phyloP scores from a whole-genome alignment of 2,797 vertebrate genomes.

The Phaenicophaeus curvirostris region DNA sequence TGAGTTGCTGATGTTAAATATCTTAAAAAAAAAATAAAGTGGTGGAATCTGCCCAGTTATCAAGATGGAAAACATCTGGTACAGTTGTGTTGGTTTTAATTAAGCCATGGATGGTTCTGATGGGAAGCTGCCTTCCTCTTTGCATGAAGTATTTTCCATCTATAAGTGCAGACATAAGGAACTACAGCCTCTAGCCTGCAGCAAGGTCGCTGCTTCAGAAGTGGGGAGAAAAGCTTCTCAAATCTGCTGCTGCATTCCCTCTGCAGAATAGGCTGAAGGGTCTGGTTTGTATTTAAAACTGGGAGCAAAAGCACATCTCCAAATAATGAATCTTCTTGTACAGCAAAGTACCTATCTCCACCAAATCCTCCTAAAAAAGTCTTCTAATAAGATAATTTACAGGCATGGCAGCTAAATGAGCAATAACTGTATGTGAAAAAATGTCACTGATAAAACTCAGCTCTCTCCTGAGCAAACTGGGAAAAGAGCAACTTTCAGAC shows the following conservation, averaged over 20 bases:
- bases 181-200: not conserved
- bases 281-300: not conserved
- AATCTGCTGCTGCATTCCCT: not conserved
- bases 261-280: not conserved
- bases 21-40: not conserved
- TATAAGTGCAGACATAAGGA: not conserved
- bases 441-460: not conserved
- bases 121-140: not conserved
- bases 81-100: not conserved
- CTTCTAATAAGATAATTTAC: not conserved
- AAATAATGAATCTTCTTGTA: not conserved
- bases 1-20: not conserved
- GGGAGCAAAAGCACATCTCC: not conserved
- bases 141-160: not conserved
- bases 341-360: not conserved
- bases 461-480: not conserved
- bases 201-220: not conserved
- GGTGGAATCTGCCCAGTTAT: not conserved
- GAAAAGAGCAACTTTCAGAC: not conserved
- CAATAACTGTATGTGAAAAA: not conserved
- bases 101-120: not conserved
- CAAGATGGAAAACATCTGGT: not conserved
- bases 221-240: not conserved
- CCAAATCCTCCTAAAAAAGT: not conserved
- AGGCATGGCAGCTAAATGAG: not conserved